Percentiles rank a stretch among this genome's conserved stretches.
These are phyloP conservation scores for Mesitornis unicolor DNA, from an alignment of 2,113 vertebrate genomes.

Conservation along the genomic window DNA sequence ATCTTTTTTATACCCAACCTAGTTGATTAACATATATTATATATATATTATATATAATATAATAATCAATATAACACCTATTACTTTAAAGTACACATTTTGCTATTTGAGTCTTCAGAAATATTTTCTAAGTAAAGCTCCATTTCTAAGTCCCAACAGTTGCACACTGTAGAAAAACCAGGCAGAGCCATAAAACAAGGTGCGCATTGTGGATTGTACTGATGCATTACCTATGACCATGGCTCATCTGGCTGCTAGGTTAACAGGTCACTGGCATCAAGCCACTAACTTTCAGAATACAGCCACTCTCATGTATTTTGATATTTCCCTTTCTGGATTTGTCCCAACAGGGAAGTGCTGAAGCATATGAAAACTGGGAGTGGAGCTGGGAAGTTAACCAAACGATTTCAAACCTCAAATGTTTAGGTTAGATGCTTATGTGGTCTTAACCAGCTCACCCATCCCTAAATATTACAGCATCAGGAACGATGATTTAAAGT, in stretches of 20 bases:
- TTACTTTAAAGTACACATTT: neutral
- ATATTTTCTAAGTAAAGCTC: neutral
- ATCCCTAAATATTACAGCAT: slow-evolving; percentile 38
- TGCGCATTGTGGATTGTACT: slow-evolving; percentile 17
- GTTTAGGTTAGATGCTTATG: slow-evolving; percentile 47
- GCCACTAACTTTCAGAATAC: slow-evolving; percentile 32
- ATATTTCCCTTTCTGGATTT: slow-evolving; percentile 46
- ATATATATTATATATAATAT: too few relatives aligned
- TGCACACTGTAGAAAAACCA: neutral
- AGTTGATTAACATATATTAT: neutral
- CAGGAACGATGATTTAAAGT: slow-evolving; percentile 13
- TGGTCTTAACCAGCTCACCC: slow-evolving; percentile 5
- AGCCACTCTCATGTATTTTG: slow-evolving; percentile 34
- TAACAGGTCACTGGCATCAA: slow-evolving; percentile 45
- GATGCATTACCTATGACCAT: neutral
- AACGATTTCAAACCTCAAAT: slow-evolving; percentile 36
- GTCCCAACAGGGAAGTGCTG: slow-evolving; percentile 18
- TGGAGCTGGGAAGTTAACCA: slow-evolving; percentile 35
- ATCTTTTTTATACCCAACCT: neutral
- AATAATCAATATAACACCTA: neutral
- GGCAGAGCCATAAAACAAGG: slow-evolving; percentile 17
- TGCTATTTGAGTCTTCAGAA: neutral
- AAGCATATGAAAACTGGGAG: slow-evolving; percentile 26
- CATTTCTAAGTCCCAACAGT: neutral
- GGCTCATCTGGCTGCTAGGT: slow-evolving; percentile 22